phyloP scores from a whole-genome alignment of 2,113 vertebrate species.

The Cynopterus brachyotis region DNA sequence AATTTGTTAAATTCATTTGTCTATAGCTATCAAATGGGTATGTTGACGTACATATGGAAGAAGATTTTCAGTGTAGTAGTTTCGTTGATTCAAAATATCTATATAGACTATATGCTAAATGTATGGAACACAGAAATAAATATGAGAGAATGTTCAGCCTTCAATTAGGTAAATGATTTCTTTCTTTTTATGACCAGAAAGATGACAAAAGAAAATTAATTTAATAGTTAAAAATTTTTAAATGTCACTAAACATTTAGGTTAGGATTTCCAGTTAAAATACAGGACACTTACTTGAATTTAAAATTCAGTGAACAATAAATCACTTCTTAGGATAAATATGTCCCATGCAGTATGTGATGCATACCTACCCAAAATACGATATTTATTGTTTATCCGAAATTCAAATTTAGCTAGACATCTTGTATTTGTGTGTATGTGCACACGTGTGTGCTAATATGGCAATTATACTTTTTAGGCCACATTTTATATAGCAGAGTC shows the following conservation, averaged over 20 bases:
- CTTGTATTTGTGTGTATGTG: neutral
- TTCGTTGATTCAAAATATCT: neutral
- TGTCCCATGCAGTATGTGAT: neutral
- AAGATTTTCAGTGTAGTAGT: neutral
- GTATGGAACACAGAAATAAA: neutral
- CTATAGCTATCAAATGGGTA: neutral
- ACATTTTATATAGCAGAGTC: neutral
- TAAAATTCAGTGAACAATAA: neutral
- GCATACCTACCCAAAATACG: neutral
- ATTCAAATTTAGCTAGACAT: neutral
- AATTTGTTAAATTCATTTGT: neutral
- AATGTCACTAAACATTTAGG: neutral
- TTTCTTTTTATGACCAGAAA: neutral
- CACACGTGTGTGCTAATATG: neutral
- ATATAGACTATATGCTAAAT: neutral
- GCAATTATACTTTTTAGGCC: neutral
- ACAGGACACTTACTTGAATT: neutral
- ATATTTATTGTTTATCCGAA: neutral
- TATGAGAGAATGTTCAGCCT: neutral
- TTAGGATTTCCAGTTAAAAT: neutral
- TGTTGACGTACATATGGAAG: neutral
- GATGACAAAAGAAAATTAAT: constrained; percentile 11
- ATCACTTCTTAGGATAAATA: neutral
- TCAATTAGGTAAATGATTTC: neutral
- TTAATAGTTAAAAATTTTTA: neutral